A percentile compares a stretch with the other conserved stretches of the same genome.
phyloP scores from a whole-genome alignment of 2,888 invertebrate genomes.

The Cryptocheilus praepositus region DNA sequence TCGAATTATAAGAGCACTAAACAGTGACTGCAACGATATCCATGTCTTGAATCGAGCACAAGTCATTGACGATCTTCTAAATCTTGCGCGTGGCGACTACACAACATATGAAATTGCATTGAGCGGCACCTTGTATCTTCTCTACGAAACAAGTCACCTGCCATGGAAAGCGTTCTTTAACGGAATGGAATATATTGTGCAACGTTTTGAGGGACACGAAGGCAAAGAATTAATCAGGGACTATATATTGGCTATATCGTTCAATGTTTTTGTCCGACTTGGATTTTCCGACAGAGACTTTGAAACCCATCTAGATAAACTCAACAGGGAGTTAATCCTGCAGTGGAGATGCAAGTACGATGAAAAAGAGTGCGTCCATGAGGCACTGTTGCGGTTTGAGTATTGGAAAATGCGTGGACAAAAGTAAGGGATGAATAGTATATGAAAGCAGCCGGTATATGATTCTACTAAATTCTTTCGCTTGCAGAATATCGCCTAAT shows the following conservation, averaged over 20 bases:
- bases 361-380: constrained; percentile 77
- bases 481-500: constrained; percentile 78
- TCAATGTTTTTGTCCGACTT: constrained; percentile 75
- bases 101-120: constrained; percentile 80
- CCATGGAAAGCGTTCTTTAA: constrained; percentile 82
- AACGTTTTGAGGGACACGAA: constrained; percentile 52
- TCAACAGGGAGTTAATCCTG: constrained; percentile 80
- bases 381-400: constrained; percentile 5
- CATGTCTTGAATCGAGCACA: constrained; percentile 85
- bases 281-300: constrained; percentile 74
- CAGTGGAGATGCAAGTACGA: constrained; percentile 82
- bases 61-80: constrained; percentile 87
- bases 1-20: constrained; percentile 75
- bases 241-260: constrained; percentile 74
- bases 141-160: constrained; percentile 82
- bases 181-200: constrained; percentile 71
- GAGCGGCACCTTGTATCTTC: constrained; percentile 82
- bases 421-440: constrained; percentile 31
- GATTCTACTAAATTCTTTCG: too few relatives aligned
- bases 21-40: constrained; percentile 75
- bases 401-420: constrained; percentile 25
- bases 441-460: too few relatives aligned
- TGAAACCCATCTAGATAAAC: constrained; percentile 78
- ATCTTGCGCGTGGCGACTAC: constrained; percentile 82
- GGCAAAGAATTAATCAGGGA: constrained; percentile 22